Percentiles rank a stretch among this genome's conserved stretches.
Evolutionary conservation across 2,113 vertebrate genomes (phyloP).

Genomic region (Anarrhichthys ocellatus): DNA sequence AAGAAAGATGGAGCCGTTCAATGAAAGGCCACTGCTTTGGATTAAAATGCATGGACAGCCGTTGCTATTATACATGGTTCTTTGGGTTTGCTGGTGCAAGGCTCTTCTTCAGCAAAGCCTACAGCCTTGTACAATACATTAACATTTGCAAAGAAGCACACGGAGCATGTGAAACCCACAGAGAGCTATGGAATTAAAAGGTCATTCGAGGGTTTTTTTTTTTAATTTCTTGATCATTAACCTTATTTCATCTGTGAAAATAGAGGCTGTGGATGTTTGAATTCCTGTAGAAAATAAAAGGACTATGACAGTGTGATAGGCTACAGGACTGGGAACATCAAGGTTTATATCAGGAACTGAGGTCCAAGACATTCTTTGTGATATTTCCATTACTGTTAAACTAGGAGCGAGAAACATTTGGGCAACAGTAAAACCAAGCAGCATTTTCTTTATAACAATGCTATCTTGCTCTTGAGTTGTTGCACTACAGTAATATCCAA

Average conservation of each 20-base stretch:
- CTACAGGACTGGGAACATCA: not conserved
- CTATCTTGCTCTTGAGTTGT: slow-evolving; percentile 17
- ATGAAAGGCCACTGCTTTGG: slow-evolving; percentile 74
- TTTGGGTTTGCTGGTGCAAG: slow-evolving; percentile 65
- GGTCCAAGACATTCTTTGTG: not conserved
- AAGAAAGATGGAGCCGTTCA: slow-evolving; percentile 75
- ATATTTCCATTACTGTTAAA: not conserved
- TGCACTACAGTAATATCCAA: not conserved
- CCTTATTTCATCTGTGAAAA: slow-evolving; percentile 25
- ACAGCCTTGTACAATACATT: slow-evolving; percentile 58
- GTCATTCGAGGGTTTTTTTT: slow-evolving; percentile 36
- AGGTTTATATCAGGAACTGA: not conserved
- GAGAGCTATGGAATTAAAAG: slow-evolving; percentile 41
- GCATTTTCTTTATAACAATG: not conserved
- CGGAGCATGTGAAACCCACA: slow-evolving; percentile 34
- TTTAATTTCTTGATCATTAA: slow-evolving; percentile 21
- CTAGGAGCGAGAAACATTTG: slow-evolving; percentile 2
- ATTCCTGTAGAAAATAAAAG: not conserved
- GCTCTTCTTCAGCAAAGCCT: slow-evolving; percentile 63
- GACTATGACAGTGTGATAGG: not conserved
- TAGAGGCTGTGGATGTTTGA: not conserved
- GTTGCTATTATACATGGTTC: slow-evolving; percentile 73
- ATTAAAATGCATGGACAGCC: slow-evolving; percentile 84
- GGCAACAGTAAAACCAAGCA: slow-evolving; percentile 6
- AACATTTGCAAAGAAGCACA: slow-evolving; percentile 61